Evolutionary conservation across 2,113 vertebrate species (phyloP), one percentile per base, ranked within the genome.

Genomic region (Cyanoramphus novaezelandiae): DNA sequence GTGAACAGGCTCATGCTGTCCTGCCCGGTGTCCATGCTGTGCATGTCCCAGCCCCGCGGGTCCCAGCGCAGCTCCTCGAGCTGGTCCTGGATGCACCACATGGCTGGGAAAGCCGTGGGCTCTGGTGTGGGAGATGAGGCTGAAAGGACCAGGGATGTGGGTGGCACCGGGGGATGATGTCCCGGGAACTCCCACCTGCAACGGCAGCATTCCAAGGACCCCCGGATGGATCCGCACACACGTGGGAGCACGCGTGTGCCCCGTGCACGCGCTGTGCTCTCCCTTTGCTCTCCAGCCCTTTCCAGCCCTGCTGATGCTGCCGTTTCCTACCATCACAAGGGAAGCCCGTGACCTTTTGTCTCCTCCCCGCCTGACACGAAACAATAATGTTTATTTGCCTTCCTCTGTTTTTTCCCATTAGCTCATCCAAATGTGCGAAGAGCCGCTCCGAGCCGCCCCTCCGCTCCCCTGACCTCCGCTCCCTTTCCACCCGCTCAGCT

Each of bases 321-420:
- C 39, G 20, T 97, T 97, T 96, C 92, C 95, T 59, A 72, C 85
- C 92, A 88, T 90, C 95, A 89, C 93, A 96, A 95, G 95, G 95
- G 95, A 96, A 96, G 94, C 95, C 95, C 53, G 67, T 95, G 96
- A 97, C 95, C 96, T 96, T 97, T 97, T 95, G 95, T 97, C 94
- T 96, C 95, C 86, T 96, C 93, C 90, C 93, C 44, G 93, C 94
- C 94, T 87, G 94, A 95, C 94, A 94, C 75, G 74, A 92, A 97
- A 97, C 95, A 97, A 96, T 96, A 91, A 95, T 96, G 96, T 96
- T 96, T 96, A 96, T 96, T 96, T 94, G 93, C 95, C 93, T 96
- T 94, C 95, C 91, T 75, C 95, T 91, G 65, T 24, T 89, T 97
- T 95, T 95, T 89, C 95, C 96, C 96, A 94, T 95, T 92, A 92